phyloP scores from a whole-genome alignment of 2,797 vertebrate genomes.

The Rhinichthys osculus region DNA sequence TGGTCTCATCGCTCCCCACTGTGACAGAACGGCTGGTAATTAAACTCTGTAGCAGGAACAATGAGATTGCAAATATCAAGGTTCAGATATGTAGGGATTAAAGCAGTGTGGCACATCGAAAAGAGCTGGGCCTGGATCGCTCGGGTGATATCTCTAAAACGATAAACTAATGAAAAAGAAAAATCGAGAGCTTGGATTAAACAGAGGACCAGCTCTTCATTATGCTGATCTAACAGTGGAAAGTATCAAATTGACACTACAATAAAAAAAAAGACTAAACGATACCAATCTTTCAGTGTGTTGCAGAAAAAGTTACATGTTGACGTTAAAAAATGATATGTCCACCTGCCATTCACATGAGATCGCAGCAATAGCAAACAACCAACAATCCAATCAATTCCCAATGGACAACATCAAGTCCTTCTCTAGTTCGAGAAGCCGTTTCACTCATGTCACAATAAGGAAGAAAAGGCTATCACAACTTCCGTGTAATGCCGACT shows the following conservation, averaged over 20 bases:
- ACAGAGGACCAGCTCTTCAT: not conserved
- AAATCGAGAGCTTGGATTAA: not conserved
- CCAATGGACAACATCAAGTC: not conserved
- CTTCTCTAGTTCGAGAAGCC: not conserved
- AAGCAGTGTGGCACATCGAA: too few relatives aligned
- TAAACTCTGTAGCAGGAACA: constrained; percentile 73
- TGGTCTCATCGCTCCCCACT: constrained; percentile 65
- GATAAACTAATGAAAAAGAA: not conserved
- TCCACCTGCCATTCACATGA: not conserved
- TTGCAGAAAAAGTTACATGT: not conserved
- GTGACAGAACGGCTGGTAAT: constrained; percentile 70
- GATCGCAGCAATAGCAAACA: not conserved
- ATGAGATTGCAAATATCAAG: constrained; percentile 23
- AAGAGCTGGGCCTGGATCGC: not conserved
- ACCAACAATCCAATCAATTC: not conserved
- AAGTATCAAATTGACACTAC: not conserved
- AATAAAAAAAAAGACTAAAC: not conserved
- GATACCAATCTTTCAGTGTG: not conserved
- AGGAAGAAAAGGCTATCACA: not conserved
- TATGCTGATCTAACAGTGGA: not conserved
- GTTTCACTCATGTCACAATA: not conserved
- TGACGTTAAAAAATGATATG: not conserved
- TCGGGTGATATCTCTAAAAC: not conserved
- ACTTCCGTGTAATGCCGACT: not conserved
- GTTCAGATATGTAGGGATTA: constrained; percentile 9